Conservation (phyloP, 2,888 invertebrate genomes). For the Ganaspis brasiliensis region DNA sequence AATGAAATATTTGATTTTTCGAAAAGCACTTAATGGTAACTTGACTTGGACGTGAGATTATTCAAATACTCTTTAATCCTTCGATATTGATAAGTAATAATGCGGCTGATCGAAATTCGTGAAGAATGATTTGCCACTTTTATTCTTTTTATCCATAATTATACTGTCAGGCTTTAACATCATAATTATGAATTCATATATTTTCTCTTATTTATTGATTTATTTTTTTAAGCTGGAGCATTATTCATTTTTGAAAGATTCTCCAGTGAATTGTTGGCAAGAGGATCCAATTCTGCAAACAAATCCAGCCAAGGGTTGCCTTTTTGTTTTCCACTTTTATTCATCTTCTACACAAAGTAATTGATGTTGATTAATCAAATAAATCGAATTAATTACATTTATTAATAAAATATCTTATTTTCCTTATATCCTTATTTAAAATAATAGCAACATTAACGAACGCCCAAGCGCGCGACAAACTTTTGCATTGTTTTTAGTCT, state of each 20-base stretch:
- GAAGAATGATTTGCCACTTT: constrained; percentile 21
- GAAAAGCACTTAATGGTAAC: constrained; percentile 31
- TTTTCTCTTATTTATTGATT: neutral
- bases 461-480: too few species aligned
- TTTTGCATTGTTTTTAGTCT: too few species aligned
- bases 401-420: too few species aligned
- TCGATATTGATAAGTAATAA: neutral
- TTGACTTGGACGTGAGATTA: constrained; percentile 27
- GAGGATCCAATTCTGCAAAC: constrained; percentile 95
- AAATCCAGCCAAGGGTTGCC: constrained; percentile 91
- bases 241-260: constrained; percentile 72
- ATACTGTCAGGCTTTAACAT: constrained; percentile 30
- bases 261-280: constrained; percentile 89
- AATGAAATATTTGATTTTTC: constrained; percentile 41
- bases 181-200: constrained; percentile 15
- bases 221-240: constrained; percentile 73
- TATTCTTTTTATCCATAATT: neutral
- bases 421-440: too few species aligned
- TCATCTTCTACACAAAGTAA: constrained; percentile 66
- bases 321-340: constrained; percentile 77
- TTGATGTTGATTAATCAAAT: neutral
- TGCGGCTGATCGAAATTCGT: neutral
- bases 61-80: constrained; percentile 33
- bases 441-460: too few species aligned
- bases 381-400: neutral